phyloP scores from a whole-genome alignment of 1,140 invertebrate genomes.

The Caenorhabditis briggsae region DNA sequence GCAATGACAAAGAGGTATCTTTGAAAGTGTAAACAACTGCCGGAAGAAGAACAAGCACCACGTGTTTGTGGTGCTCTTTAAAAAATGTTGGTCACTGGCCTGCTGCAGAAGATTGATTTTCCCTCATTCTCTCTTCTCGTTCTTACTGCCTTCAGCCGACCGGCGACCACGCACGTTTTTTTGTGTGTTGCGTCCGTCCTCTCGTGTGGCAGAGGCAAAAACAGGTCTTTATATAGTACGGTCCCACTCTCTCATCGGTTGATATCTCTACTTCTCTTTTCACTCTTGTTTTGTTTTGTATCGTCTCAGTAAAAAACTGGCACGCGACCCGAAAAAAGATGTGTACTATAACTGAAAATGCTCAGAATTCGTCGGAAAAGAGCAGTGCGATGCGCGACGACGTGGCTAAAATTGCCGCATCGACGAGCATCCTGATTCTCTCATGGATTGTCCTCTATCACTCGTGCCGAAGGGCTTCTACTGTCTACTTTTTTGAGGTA shows the following conservation, averaged over 20 bases:
- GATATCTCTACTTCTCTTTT: slow-evolving; percentile 21
- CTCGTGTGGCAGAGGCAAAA: slow-evolving; percentile 31
- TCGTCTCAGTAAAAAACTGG: slow-evolving; percentile 6
- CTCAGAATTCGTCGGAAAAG: slow-evolving; percentile 21
- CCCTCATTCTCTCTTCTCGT: not conserved
- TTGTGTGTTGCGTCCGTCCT: not conserved
- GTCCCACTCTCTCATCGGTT: not conserved
- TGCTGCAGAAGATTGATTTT: slow-evolving; percentile 35
- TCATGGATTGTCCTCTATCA: slow-evolving; percentile 51
- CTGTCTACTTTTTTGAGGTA: slow-evolving; percentile 66
- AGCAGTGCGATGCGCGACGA: slow-evolving; percentile 18
- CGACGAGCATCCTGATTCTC: slow-evolving; percentile 19
- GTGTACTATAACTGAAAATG: slow-evolving; percentile 26
- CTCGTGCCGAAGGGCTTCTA: slow-evolving; percentile 55
- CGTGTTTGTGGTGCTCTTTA: slow-evolving; percentile 49
- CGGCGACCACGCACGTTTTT: slow-evolving; percentile 35
- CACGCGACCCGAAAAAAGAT: not conserved
- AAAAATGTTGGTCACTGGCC: slow-evolving; percentile 37
- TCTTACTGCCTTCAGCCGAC: not conserved
- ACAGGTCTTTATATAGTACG: slow-evolving; percentile 53
- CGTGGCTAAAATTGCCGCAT: slow-evolving; percentile 34
- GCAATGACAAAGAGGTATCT: not conserved
- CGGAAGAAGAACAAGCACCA: slow-evolving; percentile 18
- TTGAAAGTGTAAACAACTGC: slow-evolving; percentile 35
- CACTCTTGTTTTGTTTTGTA: slow-evolving; percentile 6